These are phyloP conservation scores for Philaethria dido DNA, from an alignment of 2,888 invertebrate genomes.

Conservation along the genomic window DNA sequence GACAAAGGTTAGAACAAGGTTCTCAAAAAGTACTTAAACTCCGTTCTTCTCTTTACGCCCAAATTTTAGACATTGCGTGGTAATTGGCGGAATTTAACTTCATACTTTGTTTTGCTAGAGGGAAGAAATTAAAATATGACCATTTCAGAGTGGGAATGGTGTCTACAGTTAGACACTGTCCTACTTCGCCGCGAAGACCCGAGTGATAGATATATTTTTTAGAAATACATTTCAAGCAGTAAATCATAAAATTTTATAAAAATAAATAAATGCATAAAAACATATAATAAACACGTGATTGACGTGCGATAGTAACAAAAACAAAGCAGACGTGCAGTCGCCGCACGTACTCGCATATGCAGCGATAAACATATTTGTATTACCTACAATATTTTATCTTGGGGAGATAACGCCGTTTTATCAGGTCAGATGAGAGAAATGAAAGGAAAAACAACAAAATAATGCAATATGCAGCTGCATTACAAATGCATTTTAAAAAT, in stretches of 20 bases:
- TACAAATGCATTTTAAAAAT: not conserved
- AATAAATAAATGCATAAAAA: not conserved
- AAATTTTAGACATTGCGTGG: no score
- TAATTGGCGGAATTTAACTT: no score
- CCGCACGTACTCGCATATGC: constrained; percentile 7
- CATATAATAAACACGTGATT: not conserved
- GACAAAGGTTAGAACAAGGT: no score
- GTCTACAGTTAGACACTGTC: no score
- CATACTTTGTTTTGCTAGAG: no score
- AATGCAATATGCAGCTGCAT: not conserved
- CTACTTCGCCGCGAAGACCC: no score
- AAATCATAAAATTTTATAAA: not conserved
- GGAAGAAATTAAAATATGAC: no score
- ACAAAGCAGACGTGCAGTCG: constrained; percentile 30
- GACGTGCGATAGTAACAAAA: not conserved
- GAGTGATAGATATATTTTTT: no score
- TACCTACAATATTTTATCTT: constrained; percentile 13
- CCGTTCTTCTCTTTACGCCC: no score
- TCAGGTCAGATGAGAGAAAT: constrained; percentile 10
- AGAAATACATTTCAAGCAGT: no score
- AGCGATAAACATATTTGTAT: constrained; percentile 20
- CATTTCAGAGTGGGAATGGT: no score
- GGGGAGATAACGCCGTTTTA: constrained; percentile 5
- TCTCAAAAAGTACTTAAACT: no score
- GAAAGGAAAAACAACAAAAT: constrained; percentile 16